Conservation (phyloP, 1,140 invertebrate genomes). For the Drosophila kikkawai region DNA sequence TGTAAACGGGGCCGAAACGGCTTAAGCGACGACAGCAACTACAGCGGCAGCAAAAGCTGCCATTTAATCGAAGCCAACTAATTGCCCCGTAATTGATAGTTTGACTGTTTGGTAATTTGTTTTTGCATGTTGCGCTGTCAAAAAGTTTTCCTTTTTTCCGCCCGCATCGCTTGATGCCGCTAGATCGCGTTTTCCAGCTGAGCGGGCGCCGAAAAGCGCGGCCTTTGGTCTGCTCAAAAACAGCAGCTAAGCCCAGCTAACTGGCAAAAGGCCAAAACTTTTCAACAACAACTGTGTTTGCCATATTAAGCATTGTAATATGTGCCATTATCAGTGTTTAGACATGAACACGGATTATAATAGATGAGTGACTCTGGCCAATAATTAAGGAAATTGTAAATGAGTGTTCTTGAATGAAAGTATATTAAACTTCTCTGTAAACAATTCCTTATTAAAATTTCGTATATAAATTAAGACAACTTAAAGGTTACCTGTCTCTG, state of each 20-base stretch:
- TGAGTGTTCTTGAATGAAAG: not conserved
- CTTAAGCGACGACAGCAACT: constrained; percentile 59
- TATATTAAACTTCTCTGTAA: too few species aligned
- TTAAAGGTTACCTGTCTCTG: not conserved
- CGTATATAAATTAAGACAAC: not conserved
- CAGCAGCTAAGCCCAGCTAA: constrained; percentile 29
- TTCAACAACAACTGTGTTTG: constrained; percentile 29
- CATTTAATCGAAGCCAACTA: constrained; percentile 72
- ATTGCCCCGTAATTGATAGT: constrained; percentile 77
- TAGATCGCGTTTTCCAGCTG: constrained; percentile 33
- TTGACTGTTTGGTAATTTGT: constrained; percentile 79
- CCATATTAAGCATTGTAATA: constrained; percentile 7
- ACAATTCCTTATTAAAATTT: too few species aligned
- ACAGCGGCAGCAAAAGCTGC: constrained; percentile 32
- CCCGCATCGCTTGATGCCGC: constrained; percentile 5
- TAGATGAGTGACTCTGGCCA: not conserved
- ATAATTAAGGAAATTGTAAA: not conserved
- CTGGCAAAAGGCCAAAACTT: constrained; percentile 32
- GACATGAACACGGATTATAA: constrained; percentile 1
- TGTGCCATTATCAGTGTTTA: not conserved
- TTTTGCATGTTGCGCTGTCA: constrained; percentile 79
- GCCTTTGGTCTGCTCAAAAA: constrained; percentile 40
- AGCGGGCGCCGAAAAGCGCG: constrained; percentile 35
- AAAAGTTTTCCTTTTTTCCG: constrained; percentile 58
- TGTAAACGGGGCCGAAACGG: constrained; percentile 38